phyloP scores from a whole-genome alignment of 2,113 vertebrate species.

The Pogonocichla stellata region DNA sequence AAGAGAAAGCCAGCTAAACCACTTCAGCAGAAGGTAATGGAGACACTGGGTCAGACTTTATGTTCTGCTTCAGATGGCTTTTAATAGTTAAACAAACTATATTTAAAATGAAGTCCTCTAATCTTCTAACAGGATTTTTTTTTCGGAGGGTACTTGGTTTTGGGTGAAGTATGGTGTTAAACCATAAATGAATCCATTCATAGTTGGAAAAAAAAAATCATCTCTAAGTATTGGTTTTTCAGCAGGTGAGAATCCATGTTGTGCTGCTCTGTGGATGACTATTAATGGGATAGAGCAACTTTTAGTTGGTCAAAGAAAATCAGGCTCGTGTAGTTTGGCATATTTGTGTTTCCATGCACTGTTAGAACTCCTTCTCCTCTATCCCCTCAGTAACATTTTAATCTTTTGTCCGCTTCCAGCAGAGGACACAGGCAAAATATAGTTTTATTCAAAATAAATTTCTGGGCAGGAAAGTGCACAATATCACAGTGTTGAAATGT shows the following conservation, averaged over 20 bases:
- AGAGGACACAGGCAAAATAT: not conserved
- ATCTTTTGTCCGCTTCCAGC: not conserved
- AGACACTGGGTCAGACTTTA: not conserved
- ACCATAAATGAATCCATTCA: not conserved
- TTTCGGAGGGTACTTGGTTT: not conserved
- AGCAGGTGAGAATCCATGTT: not conserved
- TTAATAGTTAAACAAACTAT: not conserved
- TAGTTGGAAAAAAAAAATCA: not conserved
- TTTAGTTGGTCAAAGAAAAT: not conserved
- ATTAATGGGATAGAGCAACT: not conserved
- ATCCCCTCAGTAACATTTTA: not conserved
- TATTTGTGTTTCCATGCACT: not conserved
- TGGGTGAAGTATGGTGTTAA: accelerated
- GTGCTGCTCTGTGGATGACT: not conserved
- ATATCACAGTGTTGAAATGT: not conserved
- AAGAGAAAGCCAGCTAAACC: not conserved
- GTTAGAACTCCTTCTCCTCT: not conserved
- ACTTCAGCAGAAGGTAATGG: not conserved
- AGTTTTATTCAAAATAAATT: not conserved
- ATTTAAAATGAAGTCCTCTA: not conserved
- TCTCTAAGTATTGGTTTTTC: not conserved
- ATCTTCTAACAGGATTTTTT: not conserved
- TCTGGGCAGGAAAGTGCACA: not conserved
- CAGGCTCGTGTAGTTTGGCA: accelerated
- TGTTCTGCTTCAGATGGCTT: not conserved